phyloP scores from a whole-genome alignment of 2,113 vertebrate genomes.

The Carlito syrichta region DNA sequence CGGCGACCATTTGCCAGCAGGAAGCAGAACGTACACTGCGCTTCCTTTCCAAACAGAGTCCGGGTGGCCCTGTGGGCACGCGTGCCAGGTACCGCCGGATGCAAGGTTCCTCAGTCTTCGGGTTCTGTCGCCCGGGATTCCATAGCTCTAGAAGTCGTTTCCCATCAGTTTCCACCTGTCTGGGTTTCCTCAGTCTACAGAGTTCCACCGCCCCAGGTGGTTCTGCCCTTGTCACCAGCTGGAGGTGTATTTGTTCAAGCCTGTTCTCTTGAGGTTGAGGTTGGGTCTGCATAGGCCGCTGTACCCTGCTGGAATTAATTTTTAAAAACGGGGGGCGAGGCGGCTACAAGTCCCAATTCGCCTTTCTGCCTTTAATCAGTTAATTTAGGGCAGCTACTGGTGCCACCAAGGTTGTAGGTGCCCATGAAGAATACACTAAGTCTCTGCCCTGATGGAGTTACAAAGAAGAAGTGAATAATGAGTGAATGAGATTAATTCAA shows the following conservation, averaged over 20 bases:
- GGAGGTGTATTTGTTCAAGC: rapidly evolving
- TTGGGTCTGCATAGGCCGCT: background rate
- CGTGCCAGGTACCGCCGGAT: slow-evolving; percentile 4
- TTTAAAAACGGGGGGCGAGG: background rate
- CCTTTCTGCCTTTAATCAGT: background rate
- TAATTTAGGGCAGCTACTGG: background rate
- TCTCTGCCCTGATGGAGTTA: background rate
- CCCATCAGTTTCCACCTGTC: background rate
- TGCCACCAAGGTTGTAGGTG: background rate
- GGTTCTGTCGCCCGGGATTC: background rate
- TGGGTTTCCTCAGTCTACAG: no score
- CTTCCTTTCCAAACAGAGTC: background rate
- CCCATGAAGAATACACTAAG: background rate
- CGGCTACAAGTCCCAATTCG: background rate
- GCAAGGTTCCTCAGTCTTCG: rapidly evolving
- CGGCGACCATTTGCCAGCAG: background rate
- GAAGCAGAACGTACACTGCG: background rate
- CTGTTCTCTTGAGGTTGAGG: background rate
- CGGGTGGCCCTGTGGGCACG: background rate
- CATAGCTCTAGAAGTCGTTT: background rate
- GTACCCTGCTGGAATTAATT: background rate
- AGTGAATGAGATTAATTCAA: background rate
- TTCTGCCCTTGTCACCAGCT: rapidly evolving
- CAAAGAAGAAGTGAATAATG: background rate
- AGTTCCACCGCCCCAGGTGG: rapidly evolving